Evolutionary conservation across 2,797 vertebrate species (phyloP).

Genomic region (Gastrophryne carolinensis): DNA sequence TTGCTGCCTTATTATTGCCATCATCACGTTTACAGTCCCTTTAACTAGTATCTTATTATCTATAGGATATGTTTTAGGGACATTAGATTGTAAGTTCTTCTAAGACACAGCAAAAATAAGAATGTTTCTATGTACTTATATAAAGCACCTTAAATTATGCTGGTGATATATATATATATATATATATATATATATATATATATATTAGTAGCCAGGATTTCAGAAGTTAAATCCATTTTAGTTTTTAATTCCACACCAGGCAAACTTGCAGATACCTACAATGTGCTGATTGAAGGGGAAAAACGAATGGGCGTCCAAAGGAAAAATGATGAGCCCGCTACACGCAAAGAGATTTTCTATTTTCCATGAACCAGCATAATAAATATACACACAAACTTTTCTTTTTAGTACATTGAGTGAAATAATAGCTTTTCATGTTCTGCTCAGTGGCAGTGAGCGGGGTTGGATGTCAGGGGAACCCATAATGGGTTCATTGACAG

Average conservation of each 20-base stretch:
- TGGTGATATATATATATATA: too few relatives aligned
- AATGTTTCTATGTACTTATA: too few relatives aligned
- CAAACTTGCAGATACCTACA: slow-evolving; percentile 21
- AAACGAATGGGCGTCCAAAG: background rate
- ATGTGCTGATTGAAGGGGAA: background rate
- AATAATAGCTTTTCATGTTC: background rate
- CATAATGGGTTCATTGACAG: background rate
- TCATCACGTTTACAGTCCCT: too few relatives aligned
- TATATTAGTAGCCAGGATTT: too few relatives aligned
- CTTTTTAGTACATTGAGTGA: background rate
- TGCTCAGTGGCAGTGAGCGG: background rate
- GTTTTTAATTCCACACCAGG: background rate
- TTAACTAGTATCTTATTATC: too few relatives aligned
- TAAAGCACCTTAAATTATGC: too few relatives aligned
- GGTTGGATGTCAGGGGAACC: background rate
- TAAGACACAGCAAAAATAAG: too few relatives aligned
- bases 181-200: too few relatives aligned
- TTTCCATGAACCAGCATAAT: background rate
- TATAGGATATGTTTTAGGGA: too few relatives aligned
- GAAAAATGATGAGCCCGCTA: background rate
- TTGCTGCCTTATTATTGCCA: too few relatives aligned
- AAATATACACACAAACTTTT: background rate
- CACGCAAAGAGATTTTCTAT: background rate
- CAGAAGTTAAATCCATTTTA: too few relatives aligned
- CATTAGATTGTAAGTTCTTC: too few relatives aligned